phyloP scores from a whole-genome alignment of 35 echinoderm and acorn worm species.

The Ophiothrix spiculata region DNA sequence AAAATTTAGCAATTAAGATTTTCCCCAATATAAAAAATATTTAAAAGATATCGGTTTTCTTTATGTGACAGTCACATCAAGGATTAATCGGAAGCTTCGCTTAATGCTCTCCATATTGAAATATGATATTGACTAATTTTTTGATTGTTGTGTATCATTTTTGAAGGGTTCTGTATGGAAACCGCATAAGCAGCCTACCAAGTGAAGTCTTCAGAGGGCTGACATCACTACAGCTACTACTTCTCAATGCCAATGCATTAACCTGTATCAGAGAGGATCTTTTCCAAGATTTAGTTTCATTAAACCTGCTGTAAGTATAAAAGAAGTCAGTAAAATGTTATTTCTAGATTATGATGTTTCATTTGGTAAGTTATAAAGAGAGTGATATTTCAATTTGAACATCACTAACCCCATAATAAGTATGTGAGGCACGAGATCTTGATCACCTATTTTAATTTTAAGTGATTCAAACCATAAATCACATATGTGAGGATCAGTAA shows the following conservation, averaged over 20 bases:
- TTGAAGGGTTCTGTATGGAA: slow-evolving; percentile 78
- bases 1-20: neutral
- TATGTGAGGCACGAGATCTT: too few species aligned
- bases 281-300: slow-evolving; percentile 77
- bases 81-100: neutral
- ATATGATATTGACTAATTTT: neutral
- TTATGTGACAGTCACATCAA: neutral
- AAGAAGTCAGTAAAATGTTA: too few species aligned
- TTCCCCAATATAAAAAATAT: neutral
- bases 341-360: too few species aligned
- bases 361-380: too few species aligned
- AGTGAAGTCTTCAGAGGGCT: slow-evolving; percentile 84
- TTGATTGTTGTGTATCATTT: slow-evolving; percentile 7
- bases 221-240: slow-evolving; percentile 69
- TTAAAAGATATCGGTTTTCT: neutral
- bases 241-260: slow-evolving; percentile 89
- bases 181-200: slow-evolving; percentile 65
- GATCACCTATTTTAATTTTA: too few species aligned
- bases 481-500: too few species aligned
- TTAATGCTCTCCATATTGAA: neutral
- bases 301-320: slow-evolving; percentile 93
- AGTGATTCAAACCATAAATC: too few species aligned
- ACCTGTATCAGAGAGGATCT: slow-evolving; percentile 68
- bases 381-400: too few species aligned
- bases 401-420: too few species aligned